These are phyloP conservation scores for Leptosomus discolor DNA, from an alignment of 2,113 vertebrate genomes.

Conservation along the genomic window DNA sequence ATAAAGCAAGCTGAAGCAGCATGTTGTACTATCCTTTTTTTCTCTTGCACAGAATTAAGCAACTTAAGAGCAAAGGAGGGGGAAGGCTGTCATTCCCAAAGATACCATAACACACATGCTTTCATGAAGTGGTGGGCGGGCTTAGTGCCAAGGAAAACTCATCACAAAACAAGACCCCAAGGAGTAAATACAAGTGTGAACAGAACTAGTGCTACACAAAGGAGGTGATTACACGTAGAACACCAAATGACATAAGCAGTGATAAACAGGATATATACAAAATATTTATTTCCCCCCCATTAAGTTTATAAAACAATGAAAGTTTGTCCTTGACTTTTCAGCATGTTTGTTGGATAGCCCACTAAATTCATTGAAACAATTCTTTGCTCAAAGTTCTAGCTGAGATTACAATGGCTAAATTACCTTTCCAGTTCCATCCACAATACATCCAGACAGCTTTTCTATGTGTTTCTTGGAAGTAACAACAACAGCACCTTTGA, in stretches of 20 bases:
- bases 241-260: not conserved
- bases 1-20: not conserved
- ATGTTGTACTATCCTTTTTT: not conserved
- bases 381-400: not conserved
- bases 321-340: not conserved
- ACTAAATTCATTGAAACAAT: not conserved
- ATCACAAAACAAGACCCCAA: not conserved
- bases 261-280: not conserved
- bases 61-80: not conserved
- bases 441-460: not conserved
- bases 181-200: not conserved
- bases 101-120: not conserved
- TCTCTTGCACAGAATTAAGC: not conserved
- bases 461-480: not conserved
- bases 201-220: not conserved
- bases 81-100: not conserved
- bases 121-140: not conserved
- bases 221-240: accelerated
- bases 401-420: not conserved
- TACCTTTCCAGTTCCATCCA: not conserved
- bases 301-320: not conserved
- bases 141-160: not conserved
- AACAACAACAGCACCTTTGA: not conserved
- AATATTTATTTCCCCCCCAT: not conserved
- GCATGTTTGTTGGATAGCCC: not conserved